Evolutionary conservation across 2,797 vertebrate species (phyloP), one percentile per base, ranked within the genome.

Genomic region (Falco berigora): DNA sequence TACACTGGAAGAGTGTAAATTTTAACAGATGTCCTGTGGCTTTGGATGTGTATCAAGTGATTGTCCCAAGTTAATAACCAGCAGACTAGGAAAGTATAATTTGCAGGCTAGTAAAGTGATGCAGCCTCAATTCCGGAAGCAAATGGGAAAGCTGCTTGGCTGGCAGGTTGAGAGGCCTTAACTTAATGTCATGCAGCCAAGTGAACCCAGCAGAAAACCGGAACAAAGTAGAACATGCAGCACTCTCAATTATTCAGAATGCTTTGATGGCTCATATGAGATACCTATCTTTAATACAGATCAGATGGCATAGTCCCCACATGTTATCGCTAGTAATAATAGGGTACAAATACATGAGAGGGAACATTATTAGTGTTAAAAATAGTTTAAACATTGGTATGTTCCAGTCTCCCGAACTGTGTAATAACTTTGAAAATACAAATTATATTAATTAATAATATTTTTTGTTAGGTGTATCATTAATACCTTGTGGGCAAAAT

Each of bases 1-100:
- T 80, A 52, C 71, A 49, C 44, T 72, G 49, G n/a, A 86, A 88
- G 55, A 90, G 49, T 77, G 44, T 73, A 79, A 78, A 93, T 88
- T 89, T 89, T 79, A 72, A 40, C 83, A 92, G 88, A 73, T 84
- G 77, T 94, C 94, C 68, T 92, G 81, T 94, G 76, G 50, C 66
- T 87, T 88, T 77, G 72, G 72, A 71, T 63, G 44, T 64, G 40
- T 88, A 56, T 91, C 52, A 73, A 68, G 44, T 76, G 52, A 79
- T 61, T 63, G 63, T 86, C 86, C 40, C 73, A 94, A 32, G 72
- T 77, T 92, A 88, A 78, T 90, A 77, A 88, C 66, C 50, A 86
- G 62, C 62, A 84, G 71, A 81, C 73, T 49, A 55, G 72, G 73
- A 75, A 78, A 81, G 22, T 85, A 7, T 27, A 47, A 77, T 49